A percentile compares a stretch with the other conserved stretches of the same genome.
phyloP scores from a whole-genome alignment of 2,797 vertebrate genomes.

The Esox lucius region DNA sequence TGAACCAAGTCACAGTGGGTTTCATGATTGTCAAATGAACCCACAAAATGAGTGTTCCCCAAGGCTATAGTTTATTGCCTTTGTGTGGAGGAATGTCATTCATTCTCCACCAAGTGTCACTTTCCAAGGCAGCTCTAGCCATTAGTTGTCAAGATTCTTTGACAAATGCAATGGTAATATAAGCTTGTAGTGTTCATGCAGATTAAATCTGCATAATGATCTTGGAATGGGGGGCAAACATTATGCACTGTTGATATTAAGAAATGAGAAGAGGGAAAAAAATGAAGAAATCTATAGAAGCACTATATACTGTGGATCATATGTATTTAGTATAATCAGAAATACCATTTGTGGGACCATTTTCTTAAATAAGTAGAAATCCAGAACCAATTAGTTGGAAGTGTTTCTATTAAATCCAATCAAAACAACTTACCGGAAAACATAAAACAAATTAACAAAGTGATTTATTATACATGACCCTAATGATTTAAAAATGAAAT shows the following conservation, averaged over 20 bases:
- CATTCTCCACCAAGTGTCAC: constrained; percentile 7
- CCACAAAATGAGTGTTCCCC: constrained; percentile 6
- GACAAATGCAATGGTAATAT: constrained; percentile 8
- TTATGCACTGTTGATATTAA: background rate
- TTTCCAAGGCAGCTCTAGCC: background rate
- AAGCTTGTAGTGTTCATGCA: background rate
- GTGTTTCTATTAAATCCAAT: background rate
- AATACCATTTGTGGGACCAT: background rate
- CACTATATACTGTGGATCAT: background rate
- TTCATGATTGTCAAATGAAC: constrained; percentile 14
- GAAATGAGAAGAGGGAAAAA: background rate
- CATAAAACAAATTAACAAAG: no score
- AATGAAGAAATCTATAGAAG: background rate
- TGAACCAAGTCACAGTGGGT: constrained; percentile 1
- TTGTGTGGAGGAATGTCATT: constrained; percentile 11
- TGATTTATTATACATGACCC: no score
- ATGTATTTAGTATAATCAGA: constrained; percentile 1
- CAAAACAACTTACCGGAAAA: background rate
- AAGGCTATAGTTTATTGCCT: constrained; percentile 11
- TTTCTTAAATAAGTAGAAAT: background rate
- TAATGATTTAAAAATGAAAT: no score
- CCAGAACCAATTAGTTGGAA: background rate
- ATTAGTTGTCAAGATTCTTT: constrained; percentile 4
- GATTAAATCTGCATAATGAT: constrained; percentile 3
- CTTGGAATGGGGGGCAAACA: background rate